phyloP scores from a whole-genome alignment of 37 sponge, comb jelly and placozoan genomes.

The Aplysina aerophoba region DNA sequence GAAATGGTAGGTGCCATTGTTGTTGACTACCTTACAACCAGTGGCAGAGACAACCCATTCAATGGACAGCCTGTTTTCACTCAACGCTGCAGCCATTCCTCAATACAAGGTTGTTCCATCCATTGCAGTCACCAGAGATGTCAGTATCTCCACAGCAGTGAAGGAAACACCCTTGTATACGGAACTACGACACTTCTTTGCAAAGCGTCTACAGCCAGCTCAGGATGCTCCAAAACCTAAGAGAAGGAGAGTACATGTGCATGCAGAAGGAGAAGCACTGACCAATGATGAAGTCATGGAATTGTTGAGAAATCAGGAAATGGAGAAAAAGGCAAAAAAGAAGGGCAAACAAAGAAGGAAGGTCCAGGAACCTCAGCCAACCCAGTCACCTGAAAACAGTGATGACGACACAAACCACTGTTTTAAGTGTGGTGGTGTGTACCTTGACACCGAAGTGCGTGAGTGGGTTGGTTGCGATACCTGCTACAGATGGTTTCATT shows the following conservation, averaged over 20 bases:
- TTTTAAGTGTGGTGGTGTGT: too few relatives aligned
- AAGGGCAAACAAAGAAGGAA: neutral
- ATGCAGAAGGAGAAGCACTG: constrained; percentile 14
- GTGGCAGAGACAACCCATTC: too few relatives aligned
- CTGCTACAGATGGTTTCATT: too few relatives aligned
- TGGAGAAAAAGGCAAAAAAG: neutral
- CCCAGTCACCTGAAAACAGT: too few relatives aligned
- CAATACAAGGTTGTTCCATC: constrained; percentile 17
- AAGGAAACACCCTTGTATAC: constrained; percentile 14
- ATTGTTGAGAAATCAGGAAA: neutral
- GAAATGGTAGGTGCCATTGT: too few relatives aligned
- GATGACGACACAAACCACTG: too few relatives aligned
- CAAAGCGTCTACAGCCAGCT: neutral
- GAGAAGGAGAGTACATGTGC: constrained; percentile 3
- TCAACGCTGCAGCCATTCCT: constrained; percentile 42
- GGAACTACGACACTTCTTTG: constrained; percentile 25
- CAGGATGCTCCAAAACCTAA: constrained; percentile 12
- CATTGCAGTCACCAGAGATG: neutral
- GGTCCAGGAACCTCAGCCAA: too few relatives aligned
- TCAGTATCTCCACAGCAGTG: neutral
- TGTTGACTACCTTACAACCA: too few relatives aligned
- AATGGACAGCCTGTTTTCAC: constrained; percentile 49
- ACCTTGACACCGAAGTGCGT: too few relatives aligned
- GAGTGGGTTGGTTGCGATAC: too few relatives aligned
- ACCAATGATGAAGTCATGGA: constrained; percentile 29